Evolutionary conservation across 2,888 invertebrate species (phyloP).

Genomic region (Pristionchus entomophagus): DNA sequence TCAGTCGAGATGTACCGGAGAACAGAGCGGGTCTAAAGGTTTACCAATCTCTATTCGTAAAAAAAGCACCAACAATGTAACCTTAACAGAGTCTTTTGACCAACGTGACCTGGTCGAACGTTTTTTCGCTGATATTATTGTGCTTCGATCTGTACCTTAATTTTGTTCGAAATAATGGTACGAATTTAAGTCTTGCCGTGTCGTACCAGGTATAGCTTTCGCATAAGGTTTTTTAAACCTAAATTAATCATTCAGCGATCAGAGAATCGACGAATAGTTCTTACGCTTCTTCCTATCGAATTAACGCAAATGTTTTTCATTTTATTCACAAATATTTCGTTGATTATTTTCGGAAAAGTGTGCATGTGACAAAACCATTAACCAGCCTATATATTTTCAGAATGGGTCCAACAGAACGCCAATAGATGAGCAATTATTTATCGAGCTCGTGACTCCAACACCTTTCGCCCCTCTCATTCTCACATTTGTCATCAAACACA

Average conservation of each 20-base stretch:
- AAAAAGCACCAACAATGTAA: no score
- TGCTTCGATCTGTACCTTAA: neutral
- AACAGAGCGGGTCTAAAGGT: neutral
- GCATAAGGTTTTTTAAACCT: no score
- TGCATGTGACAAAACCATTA: neutral
- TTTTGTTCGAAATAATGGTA: neutral
- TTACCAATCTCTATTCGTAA: neutral
- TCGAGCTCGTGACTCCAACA: neutral
- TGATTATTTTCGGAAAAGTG: neutral
- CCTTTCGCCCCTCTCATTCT: neutral
- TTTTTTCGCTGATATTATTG: neutral
- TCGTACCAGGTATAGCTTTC: neutral
- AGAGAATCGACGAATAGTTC: neutral
- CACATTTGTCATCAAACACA: neutral
- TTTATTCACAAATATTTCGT: neutral
- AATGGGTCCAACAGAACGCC: neutral
- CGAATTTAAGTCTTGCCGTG: neutral
- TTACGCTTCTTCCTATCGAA: neutral
- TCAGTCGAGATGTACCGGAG: neutral
- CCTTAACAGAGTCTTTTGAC: neutral
- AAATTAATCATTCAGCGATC: neutral
- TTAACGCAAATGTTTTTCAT: neutral
- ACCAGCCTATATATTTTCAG: neutral
- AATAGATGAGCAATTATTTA: neutral
- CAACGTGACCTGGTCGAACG: neutral